Base-by-base conservation (phyloP, 2,888 invertebrate genomes). In the Xanthorhoe spadicearia region DNA sequence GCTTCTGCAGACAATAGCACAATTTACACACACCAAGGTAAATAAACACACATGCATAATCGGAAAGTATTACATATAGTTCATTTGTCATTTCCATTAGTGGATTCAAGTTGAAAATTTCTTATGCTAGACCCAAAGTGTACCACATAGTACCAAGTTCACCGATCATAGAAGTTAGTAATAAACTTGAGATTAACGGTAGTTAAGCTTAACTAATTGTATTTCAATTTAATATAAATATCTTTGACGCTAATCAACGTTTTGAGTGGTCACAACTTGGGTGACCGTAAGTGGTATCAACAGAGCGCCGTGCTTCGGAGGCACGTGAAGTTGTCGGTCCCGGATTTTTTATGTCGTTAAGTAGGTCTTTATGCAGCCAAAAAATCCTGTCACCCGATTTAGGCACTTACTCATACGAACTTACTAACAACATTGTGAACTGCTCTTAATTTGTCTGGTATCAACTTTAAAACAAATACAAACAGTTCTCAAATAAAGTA, bases 1-100 rank as follows among this genome's bases (percentile, higher is more conserved):
- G 78, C 82, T 75, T 86, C 87, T 87, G 87, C 76, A 71, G 83
- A 87, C 85, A 87, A 87, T 82, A 81, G 76, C 78, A 83, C 79
- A 83, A 70, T 77, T 77, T 77, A 3, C 78, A 82, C 74, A 76
- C 70, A 75, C 68, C 59, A 66, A 66, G 8, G 51, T 46, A 71
- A 69, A 64, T 68, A 70, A 69, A 77, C 73, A 75, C 77, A 77
- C 77, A 79, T 68, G 61, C 54, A 54, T 43, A 23, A 43, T 19
- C 19, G 4, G 58, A 17, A 57, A 57, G 38, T 18, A 23, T 15
- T 49, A 58, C 15, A 51, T 38, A 61, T 38, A 61, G 55, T 23
- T 49, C 18, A 49, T 17, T 19, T 19, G 23, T 10, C 2, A 18
- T 4, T 43, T 55, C 23, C 2, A 19, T 55, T 55, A 56, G 53